phyloP scores from a whole-genome alignment of 2,888 invertebrate species.

The Drosophila lutescens region DNA sequence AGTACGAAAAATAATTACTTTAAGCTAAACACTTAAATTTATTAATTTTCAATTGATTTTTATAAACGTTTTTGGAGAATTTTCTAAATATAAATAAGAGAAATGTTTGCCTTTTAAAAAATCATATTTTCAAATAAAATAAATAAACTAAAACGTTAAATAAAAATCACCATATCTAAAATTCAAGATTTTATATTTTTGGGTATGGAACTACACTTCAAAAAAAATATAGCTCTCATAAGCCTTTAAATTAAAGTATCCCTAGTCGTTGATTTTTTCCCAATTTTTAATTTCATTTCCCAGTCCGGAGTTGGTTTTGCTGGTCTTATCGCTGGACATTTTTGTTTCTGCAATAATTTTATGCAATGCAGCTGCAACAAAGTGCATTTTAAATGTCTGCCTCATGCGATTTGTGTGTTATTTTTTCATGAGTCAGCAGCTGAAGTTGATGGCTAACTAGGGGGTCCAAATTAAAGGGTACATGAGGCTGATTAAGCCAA shows the following conservation, averaged over 20 bases:
- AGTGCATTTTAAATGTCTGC: slow-evolving; percentile 70
- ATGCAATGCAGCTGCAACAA: slow-evolving; percentile 53
- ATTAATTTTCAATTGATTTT: no score
- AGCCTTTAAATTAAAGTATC: slow-evolving; percentile 8
- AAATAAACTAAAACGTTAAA: no score
- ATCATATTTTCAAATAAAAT: no score
- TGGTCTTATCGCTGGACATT: slow-evolving; percentile 43
- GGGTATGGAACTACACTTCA: no score
- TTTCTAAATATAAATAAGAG: no score
- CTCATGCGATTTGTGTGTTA: slow-evolving; percentile 56
- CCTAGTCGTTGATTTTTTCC: neutral
- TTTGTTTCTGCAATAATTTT: slow-evolving; percentile 48
- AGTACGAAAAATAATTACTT: no score
- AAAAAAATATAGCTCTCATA: no score
- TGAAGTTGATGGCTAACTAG: slow-evolving; percentile 1
- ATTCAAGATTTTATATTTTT: no score
- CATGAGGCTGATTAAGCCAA: slow-evolving; percentile 32
- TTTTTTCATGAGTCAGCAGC: slow-evolving; percentile 54
- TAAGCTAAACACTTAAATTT: no score
- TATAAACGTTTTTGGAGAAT: no score
- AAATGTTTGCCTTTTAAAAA: no score
- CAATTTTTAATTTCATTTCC: neutral
- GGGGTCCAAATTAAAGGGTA: slow-evolving; percentile 12
- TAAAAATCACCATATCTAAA: no score
- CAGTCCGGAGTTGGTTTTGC: slow-evolving; percentile 5